phyloP scores from a whole-genome alignment of 2,113 vertebrate genomes.

The Rhodinocichla rosea region DNA sequence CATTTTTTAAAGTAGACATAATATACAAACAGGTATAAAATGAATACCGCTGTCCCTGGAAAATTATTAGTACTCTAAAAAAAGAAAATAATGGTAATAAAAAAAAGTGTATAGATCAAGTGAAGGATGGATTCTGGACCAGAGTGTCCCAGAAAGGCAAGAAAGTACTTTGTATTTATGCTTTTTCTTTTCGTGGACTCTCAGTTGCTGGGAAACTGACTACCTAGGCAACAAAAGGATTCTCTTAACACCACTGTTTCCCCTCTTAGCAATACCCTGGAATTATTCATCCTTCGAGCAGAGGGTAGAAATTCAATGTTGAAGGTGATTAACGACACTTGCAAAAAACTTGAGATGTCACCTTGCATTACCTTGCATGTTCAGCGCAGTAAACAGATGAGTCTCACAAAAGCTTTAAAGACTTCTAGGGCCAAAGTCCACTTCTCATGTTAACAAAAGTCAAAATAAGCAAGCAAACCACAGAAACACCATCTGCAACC shows the following conservation, averaged over 20 bases:
- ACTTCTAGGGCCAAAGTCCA: neutral
- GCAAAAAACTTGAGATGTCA: neutral
- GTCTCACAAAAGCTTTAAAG: neutral
- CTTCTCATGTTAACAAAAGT: neutral
- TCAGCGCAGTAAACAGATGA: neutral
- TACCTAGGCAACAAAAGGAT: neutral
- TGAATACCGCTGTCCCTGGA: neutral
- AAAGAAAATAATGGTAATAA: neutral
- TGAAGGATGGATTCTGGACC: neutral
- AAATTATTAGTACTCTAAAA: neutral
- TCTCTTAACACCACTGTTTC: neutral
- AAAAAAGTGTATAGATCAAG: neutral
- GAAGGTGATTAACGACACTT: neutral
- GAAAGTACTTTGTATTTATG: neutral
- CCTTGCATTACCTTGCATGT: neutral
- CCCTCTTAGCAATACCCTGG: neutral
- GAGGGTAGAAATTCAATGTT: neutral
- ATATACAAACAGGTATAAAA: constrained; percentile 14
- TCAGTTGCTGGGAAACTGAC: neutral
- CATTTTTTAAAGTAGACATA: neutral
- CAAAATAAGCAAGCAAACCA: neutral
- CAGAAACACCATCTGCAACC: neutral
- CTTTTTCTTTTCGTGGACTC: neutral
- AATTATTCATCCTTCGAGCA: neutral
- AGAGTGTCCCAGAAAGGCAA: neutral